Percentiles rank a stretch among this genome's conserved stretches.
phyloP scores from a whole-genome alignment of 1,140 invertebrate genomes.

The Drosophila varians region DNA sequence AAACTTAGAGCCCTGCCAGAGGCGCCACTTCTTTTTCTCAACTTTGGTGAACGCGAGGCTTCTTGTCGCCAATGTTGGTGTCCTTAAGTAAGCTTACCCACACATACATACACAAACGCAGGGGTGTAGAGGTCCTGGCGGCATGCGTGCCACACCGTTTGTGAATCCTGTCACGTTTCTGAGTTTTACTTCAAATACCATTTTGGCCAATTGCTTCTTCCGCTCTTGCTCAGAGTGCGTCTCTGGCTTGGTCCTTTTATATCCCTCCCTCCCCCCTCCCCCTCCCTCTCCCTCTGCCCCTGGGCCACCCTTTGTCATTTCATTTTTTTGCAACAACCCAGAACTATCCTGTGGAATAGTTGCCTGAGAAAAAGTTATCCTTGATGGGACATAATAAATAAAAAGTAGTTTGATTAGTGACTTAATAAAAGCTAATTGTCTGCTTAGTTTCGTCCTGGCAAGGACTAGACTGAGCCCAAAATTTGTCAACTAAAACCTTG shows the following conservation, averaged over 20 bases:
- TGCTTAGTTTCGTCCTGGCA: too few relatives aligned
- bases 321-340: neutral
- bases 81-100: conserved; percentile 19
- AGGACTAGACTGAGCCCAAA: too few relatives aligned
- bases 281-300: neutral
- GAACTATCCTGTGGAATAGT: too few relatives aligned
- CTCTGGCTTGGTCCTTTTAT: neutral
- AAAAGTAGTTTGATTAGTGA: neutral
- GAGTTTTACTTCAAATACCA: conserved; percentile 72
- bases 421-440: neutral
- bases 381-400: neutral
- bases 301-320: neutral
- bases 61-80: conserved; percentile 29
- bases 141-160: conserved; percentile 55
- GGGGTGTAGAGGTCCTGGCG: conserved; percentile 12
- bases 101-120: conserved; percentile 3
- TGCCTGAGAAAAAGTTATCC: too few relatives aligned
- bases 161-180: conserved; percentile 69
- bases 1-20: neutral
- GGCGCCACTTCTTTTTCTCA: neutral
- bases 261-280: neutral
- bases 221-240: neutral
- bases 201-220: conserved; percentile 72
- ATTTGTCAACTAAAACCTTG: too few relatives aligned
- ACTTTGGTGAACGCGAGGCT: conserved; percentile 13